Base-by-base conservation (phyloP, 2,113 vertebrate genomes). In the Addax nasomaculatus region DNA sequence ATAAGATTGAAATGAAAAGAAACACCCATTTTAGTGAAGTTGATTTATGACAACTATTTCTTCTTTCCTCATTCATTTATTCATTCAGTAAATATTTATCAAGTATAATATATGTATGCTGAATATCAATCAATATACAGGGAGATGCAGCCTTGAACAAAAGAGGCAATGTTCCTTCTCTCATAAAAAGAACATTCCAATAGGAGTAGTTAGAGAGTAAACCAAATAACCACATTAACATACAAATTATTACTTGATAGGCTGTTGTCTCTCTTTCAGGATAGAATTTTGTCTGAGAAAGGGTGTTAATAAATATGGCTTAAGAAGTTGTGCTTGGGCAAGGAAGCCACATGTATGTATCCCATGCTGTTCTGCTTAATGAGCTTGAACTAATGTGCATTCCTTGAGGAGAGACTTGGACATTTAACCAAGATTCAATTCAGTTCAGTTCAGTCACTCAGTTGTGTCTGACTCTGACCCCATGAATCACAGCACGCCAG, bases 1-100 rank as follows among this genome's bases (percentile, higher is more conserved):
- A 70, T 81, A 83, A 90, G 64, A 94, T 6, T 81, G 19, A 93
- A 95, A 97, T 70, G 80, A 89, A 95, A 96, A 95, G 25, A 96
- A 94, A 60, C 15, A 95, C 23, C 21, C 95, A 96, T 91, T 96
- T 97, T 73, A 93, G 51, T 85, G 76, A 96, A 85, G 58, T 33
- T 96, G 64, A 95, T 92, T 93, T 94, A 96, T 83, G n/a, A 89
- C 21, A 98, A 87, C 86, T 78, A 93, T 79, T 73, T 17, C 51
- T 95, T 60, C 30, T 79, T 90, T 86, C 80, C 5, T 92, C 39
- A 93, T 29, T 94, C 45, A 96, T 58, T 96, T 62, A 85, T 39
- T 89, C 43, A 89, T 73, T 84, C 29, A 96, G 33, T 87, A 89
- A 79, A 55, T 80, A 95, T 27, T 81, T 95, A 36, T 25, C 57